Conservation (phyloP, 2,888 invertebrate species). For the Drosophila histrio region DNA sequence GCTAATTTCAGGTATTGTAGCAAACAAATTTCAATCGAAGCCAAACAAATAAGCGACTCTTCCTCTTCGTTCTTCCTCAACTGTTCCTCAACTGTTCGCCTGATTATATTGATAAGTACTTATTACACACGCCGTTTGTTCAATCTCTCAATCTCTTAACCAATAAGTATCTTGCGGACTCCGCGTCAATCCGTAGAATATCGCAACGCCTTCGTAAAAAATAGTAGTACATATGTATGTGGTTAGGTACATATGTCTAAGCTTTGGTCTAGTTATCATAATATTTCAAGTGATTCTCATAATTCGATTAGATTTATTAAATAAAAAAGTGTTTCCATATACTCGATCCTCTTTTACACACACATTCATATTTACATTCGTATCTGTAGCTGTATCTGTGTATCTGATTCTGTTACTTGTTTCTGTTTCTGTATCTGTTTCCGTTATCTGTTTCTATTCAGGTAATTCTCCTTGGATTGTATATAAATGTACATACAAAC, state of each 20-base stretch:
- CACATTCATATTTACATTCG: constrained; percentile 21
- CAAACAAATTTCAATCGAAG: constrained; percentile 57
- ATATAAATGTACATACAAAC: constrained; percentile 51
- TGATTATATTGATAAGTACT: constrained; percentile 39
- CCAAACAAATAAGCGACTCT: constrained; percentile 50
- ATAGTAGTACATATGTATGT: constrained; percentile 31
- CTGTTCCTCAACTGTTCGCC: constrained; percentile 8
- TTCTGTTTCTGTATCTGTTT: not conserved
- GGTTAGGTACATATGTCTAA: constrained; percentile 64
- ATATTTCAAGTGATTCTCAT: constrained; percentile 40
- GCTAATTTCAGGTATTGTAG: constrained; percentile 71
- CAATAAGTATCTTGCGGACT: constrained; percentile 34
- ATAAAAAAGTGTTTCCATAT: constrained; percentile 10
- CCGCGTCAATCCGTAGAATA: not conserved
- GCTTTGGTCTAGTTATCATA: constrained; percentile 74
- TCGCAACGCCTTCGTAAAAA: constrained; percentile 15
- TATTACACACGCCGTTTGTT: constrained; percentile 11
- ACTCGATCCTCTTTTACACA: constrained; percentile 20
- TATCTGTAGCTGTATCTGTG: constrained; percentile 6
- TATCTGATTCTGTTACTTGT: not conserved
- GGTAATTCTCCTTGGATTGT: constrained; percentile 23
- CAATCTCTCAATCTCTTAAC: constrained; percentile 25
- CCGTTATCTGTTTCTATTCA: constrained; percentile 18
- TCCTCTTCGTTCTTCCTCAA: not conserved
- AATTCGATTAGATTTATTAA: constrained; percentile 40